These are phyloP conservation scores for Trachythela sp. DNA, from an alignment of 64 coral and sea anemone genomes.

Conservation along the genomic window DNA sequence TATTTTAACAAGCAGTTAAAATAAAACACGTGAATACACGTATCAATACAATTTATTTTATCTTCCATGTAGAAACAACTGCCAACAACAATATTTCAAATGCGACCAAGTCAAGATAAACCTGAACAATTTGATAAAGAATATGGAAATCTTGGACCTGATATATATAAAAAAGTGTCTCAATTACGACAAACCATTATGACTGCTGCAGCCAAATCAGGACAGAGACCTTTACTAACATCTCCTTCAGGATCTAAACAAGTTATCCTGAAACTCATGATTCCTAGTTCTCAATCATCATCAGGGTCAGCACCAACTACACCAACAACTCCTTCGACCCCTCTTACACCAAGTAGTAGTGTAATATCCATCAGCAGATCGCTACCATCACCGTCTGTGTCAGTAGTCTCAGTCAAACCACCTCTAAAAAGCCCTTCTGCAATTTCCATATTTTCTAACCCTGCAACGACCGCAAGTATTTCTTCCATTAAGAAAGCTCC, in stretches of 20 bases:
- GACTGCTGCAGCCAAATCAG: slow-evolving; percentile 65
- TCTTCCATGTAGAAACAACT: slow-evolving; percentile 76
- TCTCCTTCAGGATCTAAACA: neutral
- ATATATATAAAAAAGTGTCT: slow-evolving; percentile 70
- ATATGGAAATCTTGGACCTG: slow-evolving; percentile 61
- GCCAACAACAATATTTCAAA: slow-evolving; percentile 69
- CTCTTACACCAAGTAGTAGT: slow-evolving; percentile 33
- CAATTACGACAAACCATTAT: slow-evolving; percentile 78
- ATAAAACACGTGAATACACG: neutral
- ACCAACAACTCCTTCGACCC: slow-evolving; percentile 75
- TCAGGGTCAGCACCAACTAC: slow-evolving; percentile 58
- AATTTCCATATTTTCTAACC: neutral
- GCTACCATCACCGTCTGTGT: neutral
- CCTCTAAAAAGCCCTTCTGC: neutral
- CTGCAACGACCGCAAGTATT: neutral
- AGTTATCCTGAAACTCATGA: slow-evolving; percentile 36
- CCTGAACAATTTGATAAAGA: slow-evolving; percentile 78
- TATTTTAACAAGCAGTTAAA: no score
- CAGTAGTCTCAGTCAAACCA: neutral
- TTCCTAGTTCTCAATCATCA: slow-evolving; percentile 17
- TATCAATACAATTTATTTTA: neutral
- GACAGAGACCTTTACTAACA: neutral
- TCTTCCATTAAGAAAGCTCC: neutral
- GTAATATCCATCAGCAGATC: neutral
- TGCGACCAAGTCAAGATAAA: slow-evolving; percentile 59